Percentiles rank a stretch among this genome's conserved stretches.
Evolutionary conservation across 2,797 vertebrate genomes (phyloP).

Genomic region (Rhadinocentrus ornatus): DNA sequence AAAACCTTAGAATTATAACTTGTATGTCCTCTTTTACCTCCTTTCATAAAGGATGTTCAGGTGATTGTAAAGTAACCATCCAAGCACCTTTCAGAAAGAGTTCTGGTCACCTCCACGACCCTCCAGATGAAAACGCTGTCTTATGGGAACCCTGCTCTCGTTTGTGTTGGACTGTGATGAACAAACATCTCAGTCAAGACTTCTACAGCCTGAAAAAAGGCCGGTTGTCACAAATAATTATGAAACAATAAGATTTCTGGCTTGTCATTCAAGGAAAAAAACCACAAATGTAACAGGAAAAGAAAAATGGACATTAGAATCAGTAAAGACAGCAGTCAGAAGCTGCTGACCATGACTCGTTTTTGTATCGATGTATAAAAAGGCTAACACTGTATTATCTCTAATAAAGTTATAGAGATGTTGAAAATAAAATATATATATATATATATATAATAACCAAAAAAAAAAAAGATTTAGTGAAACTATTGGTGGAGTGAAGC

Average conservation of each 20-base stretch:
- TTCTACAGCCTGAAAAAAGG: too few relatives aligned
- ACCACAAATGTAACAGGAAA: not conserved
- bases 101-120: too few relatives aligned
- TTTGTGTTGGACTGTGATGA: not conserved
- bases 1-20: too few relatives aligned
- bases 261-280: not conserved
- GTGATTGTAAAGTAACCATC: not conserved
- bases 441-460: too few relatives aligned
- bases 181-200: too few relatives aligned
- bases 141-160: not conserved
- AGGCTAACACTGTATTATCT: conserved; percentile 77
- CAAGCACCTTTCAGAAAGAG: not conserved
- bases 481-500: not conserved
- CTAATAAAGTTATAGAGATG: conserved; percentile 80
- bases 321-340: conserved; percentile 31
- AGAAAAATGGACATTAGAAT: conserved; percentile 10
- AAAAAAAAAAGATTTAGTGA: not conserved
- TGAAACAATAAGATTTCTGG: not conserved
- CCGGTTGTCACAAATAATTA: not conserved
- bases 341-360: conserved; percentile 71
- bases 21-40: not conserved
- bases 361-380: conserved; percentile 71
- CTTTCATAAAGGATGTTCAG: not conserved
- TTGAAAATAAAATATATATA: too few relatives aligned
- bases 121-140: not conserved